These are phyloP conservation scores for Macrotrachela quadricornifera DNA, from an alignment of 1,140 invertebrate species.

Conservation along the genomic window DNA sequence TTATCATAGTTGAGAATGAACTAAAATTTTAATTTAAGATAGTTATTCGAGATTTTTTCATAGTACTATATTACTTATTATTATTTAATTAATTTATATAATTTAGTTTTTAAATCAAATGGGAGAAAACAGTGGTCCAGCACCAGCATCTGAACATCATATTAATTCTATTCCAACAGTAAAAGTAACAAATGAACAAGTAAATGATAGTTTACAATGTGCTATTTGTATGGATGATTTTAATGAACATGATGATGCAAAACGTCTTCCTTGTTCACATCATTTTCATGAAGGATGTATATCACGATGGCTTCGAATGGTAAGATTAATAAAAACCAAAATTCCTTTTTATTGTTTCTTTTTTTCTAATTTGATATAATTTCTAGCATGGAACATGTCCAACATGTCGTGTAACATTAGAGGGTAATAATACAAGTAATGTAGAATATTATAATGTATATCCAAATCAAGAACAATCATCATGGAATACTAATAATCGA, in stretches of 20 bases:
- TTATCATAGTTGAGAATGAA: too few relatives aligned
- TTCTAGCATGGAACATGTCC: constrained; percentile 72
- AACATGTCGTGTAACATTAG: constrained; percentile 62
- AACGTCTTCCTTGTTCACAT: constrained; percentile 67
- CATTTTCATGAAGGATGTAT: constrained; percentile 78
- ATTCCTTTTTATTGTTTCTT: too few relatives aligned
- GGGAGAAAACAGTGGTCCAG: constrained; percentile 43
- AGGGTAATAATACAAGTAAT: constrained; percentile 14
- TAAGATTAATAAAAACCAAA: too few relatives aligned
- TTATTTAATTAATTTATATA: too few relatives aligned
- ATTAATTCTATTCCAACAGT: constrained; percentile 61
- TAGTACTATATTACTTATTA: too few relatives aligned
- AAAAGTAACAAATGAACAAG: constrained; percentile 51
- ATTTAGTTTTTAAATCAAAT: too few relatives aligned
- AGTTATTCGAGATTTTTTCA: too few relatives aligned
- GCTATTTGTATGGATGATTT: constrained; percentile 93
- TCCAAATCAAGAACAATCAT: background rate
- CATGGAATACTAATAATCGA: too few relatives aligned
- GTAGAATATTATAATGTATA: constrained; percentile 2
- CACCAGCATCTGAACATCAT: constrained; percentile 62
- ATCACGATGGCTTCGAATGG: constrained; percentile 72
- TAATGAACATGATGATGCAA: constrained; percentile 53
- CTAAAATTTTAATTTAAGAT: too few relatives aligned
- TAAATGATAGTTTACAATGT: constrained; percentile 61
- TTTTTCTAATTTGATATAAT: background rate